A percentile compares a stretch with the other conserved stretches of the same genome.
Conservation (phyloP, 2,797 vertebrate genomes). For the Gallinago solitaria region DNA sequence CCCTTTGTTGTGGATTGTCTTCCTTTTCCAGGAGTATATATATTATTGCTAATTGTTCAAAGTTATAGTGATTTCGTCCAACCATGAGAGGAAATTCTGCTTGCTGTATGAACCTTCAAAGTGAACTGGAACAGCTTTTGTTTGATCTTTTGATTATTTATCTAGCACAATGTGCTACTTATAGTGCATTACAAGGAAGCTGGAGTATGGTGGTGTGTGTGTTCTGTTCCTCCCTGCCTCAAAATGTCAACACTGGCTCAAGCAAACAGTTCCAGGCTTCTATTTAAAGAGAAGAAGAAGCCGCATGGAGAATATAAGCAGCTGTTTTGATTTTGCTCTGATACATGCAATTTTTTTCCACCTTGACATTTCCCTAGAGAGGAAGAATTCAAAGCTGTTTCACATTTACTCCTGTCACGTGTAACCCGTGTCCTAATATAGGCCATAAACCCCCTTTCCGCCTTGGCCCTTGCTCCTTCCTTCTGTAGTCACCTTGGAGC, state of each 20-base stretch:
- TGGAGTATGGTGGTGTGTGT: neutral
- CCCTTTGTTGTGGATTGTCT: neutral
- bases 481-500: neutral
- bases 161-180: conserved; percentile 22
- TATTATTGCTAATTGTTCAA: neutral
- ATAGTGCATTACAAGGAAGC: conserved; percentile 31
- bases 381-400: neutral
- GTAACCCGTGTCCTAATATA: neutral
- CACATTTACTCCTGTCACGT: neutral
- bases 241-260: conserved; percentile 37
- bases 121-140: conserved; percentile 28
- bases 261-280: conserved; percentile 29
- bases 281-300: conserved; percentile 39
- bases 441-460: neutral
- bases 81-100: neutral
- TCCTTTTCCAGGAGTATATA: neutral
- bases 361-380: neutral
- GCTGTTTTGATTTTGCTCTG: conserved; percentile 3
- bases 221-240: conserved; percentile 48
- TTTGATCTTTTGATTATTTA: conserved; percentile 43
- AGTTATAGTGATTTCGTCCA: neutral
- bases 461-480: neutral
- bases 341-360: neutral
- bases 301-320: neutral
- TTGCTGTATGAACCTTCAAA: neutral